Conservation (phyloP, 2,797 vertebrate genomes). For the Chelidonichthys spinosus region DNA sequence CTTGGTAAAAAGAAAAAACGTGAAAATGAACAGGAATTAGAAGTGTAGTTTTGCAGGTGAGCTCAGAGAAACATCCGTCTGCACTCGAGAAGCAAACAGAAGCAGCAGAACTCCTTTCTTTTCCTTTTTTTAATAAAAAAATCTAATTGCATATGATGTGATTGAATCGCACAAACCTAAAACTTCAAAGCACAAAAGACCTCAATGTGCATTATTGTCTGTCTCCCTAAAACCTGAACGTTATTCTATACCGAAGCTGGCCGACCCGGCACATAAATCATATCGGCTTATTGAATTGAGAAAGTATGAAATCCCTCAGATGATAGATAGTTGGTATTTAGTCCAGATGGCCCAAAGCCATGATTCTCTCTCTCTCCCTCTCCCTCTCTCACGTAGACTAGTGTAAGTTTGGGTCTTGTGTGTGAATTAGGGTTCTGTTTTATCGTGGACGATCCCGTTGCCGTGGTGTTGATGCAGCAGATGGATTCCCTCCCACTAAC, state of each 20-base stretch:
- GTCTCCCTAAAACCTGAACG: constrained; percentile 32
- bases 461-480: constrained; percentile 82
- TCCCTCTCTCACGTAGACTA: constrained; percentile 1
- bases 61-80: neutral
- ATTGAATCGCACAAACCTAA: neutral
- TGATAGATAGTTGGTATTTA: constrained; percentile 79
- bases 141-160: neutral
- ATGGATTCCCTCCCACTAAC: constrained; percentile 79
- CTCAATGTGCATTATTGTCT: constrained; percentile 46
- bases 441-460: constrained; percentile 79
- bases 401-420: constrained; percentile 30
- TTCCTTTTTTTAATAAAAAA: neutral
- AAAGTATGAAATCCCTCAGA: constrained; percentile 71
- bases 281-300: constrained; percentile 71
- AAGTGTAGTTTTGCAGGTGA: neutral
- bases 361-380: neutral
- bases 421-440: constrained; percentile 64
- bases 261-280: constrained; percentile 69
- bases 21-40: too few species aligned
- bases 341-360: constrained; percentile 66
- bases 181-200: constrained; percentile 18
- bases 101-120: neutral
- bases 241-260: constrained; percentile 47
- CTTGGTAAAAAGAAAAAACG: too few species aligned
- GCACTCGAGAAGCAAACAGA: neutral